phyloP scores from a whole-genome alignment of 2,797 vertebrate species.

The Acrossocheilus wenchowensis region DNA sequence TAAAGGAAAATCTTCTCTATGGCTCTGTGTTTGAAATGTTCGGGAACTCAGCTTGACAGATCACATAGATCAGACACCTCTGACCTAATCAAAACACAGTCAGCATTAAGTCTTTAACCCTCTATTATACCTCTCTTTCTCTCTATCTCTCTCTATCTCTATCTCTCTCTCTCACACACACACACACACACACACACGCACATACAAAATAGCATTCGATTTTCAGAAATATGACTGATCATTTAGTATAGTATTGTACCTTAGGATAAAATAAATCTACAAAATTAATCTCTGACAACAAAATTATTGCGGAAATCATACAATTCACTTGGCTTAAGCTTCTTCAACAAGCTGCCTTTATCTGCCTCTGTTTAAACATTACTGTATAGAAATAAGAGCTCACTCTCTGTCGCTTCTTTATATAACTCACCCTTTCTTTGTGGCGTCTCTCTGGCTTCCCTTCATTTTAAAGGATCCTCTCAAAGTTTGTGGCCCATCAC shows the following conservation, averaged over 20 bases:
- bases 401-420: slow-evolving; percentile 18
- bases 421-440: not conserved
- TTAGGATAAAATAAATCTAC: not conserved
- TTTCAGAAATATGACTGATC: not conserved
- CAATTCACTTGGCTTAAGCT: not conserved
- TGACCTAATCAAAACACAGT: not conserved
- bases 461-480: slow-evolving; percentile 60
- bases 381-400: not conserved
- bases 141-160: too few relatives aligned
- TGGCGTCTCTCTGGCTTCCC: slow-evolving; percentile 45
- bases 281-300: not conserved
- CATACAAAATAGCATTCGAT: not conserved
- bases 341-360: not conserved
- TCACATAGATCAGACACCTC: not conserved
- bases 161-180: too few relatives aligned
- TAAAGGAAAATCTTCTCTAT: not conserved
- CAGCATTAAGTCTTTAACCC: not conserved
- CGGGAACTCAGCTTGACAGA: not conserved
- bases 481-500: slow-evolving; percentile 68
- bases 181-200: too few relatives aligned
- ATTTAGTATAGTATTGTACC: not conserved
- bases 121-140: not conserved
- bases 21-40: not conserved
- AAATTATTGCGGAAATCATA: not conserved
- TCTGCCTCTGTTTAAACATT: slow-evolving; percentile 37